Evolutionary conservation across 1,140 invertebrate species (phyloP).

Genomic region (Oscheius sp.): DNA sequence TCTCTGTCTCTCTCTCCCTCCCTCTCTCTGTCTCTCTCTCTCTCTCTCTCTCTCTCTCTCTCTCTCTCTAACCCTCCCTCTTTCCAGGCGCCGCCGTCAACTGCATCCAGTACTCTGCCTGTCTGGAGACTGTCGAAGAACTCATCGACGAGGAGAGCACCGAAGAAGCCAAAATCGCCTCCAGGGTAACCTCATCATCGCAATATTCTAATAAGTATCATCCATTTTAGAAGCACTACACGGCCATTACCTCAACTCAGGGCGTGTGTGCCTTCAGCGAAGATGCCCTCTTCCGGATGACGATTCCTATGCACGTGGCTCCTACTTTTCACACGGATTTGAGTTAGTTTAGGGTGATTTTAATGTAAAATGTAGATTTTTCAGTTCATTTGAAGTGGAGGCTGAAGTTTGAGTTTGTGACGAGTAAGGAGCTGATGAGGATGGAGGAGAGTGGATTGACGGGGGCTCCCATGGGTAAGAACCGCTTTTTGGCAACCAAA

Average conservation of each 20-base stretch:
- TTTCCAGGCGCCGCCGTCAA: constrained; percentile 47
- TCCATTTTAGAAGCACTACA: not conserved
- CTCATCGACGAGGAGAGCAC: constrained; percentile 26
- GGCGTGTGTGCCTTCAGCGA: constrained; percentile 47
- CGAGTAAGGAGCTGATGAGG: constrained; percentile 39
- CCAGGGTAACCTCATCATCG: constrained; percentile 7
- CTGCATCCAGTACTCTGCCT: constrained; percentile 43
- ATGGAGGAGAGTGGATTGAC: constrained; percentile 15
- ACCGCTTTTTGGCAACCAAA: too few species aligned
- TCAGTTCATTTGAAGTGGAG: constrained; percentile 57
- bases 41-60: too few species aligned
- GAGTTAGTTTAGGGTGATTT: constrained; percentile 33
- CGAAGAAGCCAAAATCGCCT: constrained; percentile 8
- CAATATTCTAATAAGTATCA: not conserved
- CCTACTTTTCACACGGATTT: constrained; percentile 55
- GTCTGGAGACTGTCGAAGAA: constrained; percentile 36
- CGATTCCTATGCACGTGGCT: constrained; percentile 46
- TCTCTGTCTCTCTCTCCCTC: too few species aligned
- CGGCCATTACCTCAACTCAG: not conserved
- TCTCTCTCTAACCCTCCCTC: too few species aligned
- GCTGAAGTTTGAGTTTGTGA: constrained; percentile 59
- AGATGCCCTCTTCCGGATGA: constrained; percentile 49
- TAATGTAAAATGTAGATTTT: constrained; percentile 20
- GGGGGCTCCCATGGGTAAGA: constrained; percentile 29
- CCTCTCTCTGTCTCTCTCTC: too few species aligned